Evolutionary conservation across 2,888 invertebrate species (phyloP), one percentile per base, ranked within the genome.

Genomic region (Tachina fera): DNA sequence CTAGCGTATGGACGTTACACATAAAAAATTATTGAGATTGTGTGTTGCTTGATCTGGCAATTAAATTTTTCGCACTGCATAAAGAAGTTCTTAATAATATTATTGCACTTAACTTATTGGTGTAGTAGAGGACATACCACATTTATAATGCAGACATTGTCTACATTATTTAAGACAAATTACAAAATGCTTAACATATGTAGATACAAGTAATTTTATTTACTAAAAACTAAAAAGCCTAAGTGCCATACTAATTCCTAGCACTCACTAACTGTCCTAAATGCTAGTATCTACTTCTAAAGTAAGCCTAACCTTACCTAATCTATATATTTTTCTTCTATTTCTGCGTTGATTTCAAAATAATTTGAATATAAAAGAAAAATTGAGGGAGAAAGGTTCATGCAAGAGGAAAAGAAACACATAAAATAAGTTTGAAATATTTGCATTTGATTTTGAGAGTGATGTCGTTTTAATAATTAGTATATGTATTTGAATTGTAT

Each of bases 341-440:
- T 6, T n/a, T 56, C 31, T 56, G n/a, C 45, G 56, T 22, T 39
- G 13, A 63, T 8, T 31, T 53, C 43, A 41, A 58, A 58, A 49
- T 49, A 49, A 13, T 51, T 39, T 74, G 1, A n/a, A 74, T 22
- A 49, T 45, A 53, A 45, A 31, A 11, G 16, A 71, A 72, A 22
- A 19, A 61, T 63, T 39, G 22, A n/a, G 79, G 19, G n/a, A 41
- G n/a, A 39, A 9, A 16, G 61, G 45, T 76, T 76, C 85, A 86
- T 86, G 85, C 85, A 61, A 65, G 14, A 14, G 80, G 65, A 71
- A 78, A 39, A 82, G 51, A 75, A n/a, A 82, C 47, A 83, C 11
- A 53, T 53, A 60, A 82, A 65, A 77, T 19, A 11, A 77, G 65
- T 63, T 56, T 45, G 22, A 79, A 75, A 39, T 39, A 65, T 31